Evolutionary conservation across 2,888 invertebrate species (phyloP), one percentile per base, ranked within the genome.

Genomic region (Coronaproctus castanopsis): DNA sequence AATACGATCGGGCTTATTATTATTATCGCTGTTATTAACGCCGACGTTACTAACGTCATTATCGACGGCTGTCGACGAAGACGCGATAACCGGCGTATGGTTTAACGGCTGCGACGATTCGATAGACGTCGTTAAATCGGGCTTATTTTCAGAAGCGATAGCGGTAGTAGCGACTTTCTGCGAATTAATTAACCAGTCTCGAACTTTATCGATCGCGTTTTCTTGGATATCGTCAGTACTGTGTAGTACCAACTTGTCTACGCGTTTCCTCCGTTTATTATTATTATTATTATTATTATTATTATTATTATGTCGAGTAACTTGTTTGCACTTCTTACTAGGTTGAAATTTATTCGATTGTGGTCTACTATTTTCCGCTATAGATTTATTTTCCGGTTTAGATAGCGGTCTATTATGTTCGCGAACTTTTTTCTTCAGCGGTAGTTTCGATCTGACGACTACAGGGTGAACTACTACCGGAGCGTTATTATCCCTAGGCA

Each of bases 401-500:
- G n/a, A n/a, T n/a, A n/a, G n/a, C n/a, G n/a, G 58, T 20, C 55
- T 48, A 51, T 55, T 59, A 22, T 65, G 63, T 60, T 65, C 74
- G 18, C 76, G 70, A 21, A 89, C 88, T 72, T 87, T 87, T 71
- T 86, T 83, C 74, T 87, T 88, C 64, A 90, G 78, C 52, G 90
- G 90, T 61, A 90, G 77, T 73, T 89, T 89, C 56, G 87, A 85
- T 65, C 88, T 81, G 64, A 89, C 82, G 63, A 85, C 89, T 59
- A 86, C 74, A 0, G 77, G 89, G 69, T 91, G 89, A 1, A 90
- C 85, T 48, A 85, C 78, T 63, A 67, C 68, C 52, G 63, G 65
- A 36, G 63, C 65, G 57, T 85, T 81, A 63, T 83, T 85, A 62
- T 77, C 77, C 23, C 58, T 54, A 60, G 77, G 74, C 65, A 88